phyloP scores from a whole-genome alignment of 2,888 invertebrate species.

The Morpho helenor region DNA sequence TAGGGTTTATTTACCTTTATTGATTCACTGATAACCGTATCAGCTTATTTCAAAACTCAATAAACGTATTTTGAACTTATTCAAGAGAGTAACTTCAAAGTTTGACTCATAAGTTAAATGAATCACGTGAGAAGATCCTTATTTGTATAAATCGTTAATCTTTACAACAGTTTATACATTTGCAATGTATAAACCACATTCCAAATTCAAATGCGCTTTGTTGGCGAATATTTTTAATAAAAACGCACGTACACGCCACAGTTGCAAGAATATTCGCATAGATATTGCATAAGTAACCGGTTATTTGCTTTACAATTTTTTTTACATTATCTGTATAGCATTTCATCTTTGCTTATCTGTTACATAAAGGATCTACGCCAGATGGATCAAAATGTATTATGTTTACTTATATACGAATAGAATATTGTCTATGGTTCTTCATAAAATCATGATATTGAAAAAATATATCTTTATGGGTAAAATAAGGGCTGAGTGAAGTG shows the following conservation, averaged over 20 bases:
- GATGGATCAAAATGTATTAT: constrained; percentile 13
- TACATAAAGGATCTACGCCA: constrained; percentile 24
- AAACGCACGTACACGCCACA: constrained; percentile 1
- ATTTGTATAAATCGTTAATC: too few relatives aligned
- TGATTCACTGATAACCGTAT: constrained; percentile 27
- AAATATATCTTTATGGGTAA: too few relatives aligned
- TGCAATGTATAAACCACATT: not conserved
- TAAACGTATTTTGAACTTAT: not conserved
- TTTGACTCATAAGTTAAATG: constrained; percentile 2
- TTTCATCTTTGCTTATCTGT: constrained; percentile 23
- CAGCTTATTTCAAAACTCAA: constrained; percentile 1
- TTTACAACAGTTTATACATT: too few relatives aligned
- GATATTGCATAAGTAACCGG: constrained; percentile 11
- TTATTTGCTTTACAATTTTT: not conserved
- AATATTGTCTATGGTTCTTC: too few relatives aligned
- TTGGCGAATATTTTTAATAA: constrained; percentile 1
- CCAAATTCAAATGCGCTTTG: not conserved
- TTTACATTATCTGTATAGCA: constrained; percentile 2
- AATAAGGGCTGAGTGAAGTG: too few relatives aligned
- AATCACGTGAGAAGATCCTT: too few relatives aligned
- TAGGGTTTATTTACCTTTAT: constrained; percentile 32
- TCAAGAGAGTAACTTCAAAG: not conserved
- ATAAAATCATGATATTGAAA: too few relatives aligned
- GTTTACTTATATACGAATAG: not conserved
- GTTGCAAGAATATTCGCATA: constrained; percentile 3